Evolutionary conservation across 2,888 invertebrate genomes (phyloP), one percentile per base, ranked within the genome.

Genomic region (Xestia xanthographa): DNA sequence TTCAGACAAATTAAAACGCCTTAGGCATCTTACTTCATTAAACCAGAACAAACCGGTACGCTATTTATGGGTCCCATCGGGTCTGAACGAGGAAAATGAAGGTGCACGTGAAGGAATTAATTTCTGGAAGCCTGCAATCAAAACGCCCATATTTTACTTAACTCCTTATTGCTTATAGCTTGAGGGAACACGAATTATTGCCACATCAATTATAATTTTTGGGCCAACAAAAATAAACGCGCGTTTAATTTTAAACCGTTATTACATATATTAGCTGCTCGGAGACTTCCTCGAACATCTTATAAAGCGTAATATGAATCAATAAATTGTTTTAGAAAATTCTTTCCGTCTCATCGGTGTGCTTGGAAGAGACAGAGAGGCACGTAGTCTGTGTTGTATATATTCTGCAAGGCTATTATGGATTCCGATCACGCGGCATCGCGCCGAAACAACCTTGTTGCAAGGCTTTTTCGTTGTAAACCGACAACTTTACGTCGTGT

Each of bases 391-490:
- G 83, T 79, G 82, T 85, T 87, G 87, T 86, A 80, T 87, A 88
- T 90, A 90, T 91, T 91, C 91, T 88, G 92, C 93, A 92, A 92
- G 92, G 93, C 93, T 93, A 92, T 92, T 95, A 92, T 82, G 85
- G 92, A 95, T 95, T 94, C 95, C 90, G 88, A 90, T 86, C 95
- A 93, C 91, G 93, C 88, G 84, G 89, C 90, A 89, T 88, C 90
- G 90, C 90, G 90, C 87, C 91, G 90, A 92, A 90, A 92, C 94
- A 95, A 93, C 95, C 95, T 95, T 95, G 95, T 88, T 84, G 91
- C 95, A 95, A 95, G 95, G 95, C 92, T 94, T 92, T 93, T 91
- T 91, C 88, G 90, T 91, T 90, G 88, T 90, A 91, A 90, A 86
- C 88, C 89, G 88, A 89, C 90, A 77, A 88, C 89, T 88, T 87